Evolutionary conservation across 2,113 vertebrate species (phyloP), one percentile per base, ranked within the genome.

Genomic region (Falcunculus frontatus): DNA sequence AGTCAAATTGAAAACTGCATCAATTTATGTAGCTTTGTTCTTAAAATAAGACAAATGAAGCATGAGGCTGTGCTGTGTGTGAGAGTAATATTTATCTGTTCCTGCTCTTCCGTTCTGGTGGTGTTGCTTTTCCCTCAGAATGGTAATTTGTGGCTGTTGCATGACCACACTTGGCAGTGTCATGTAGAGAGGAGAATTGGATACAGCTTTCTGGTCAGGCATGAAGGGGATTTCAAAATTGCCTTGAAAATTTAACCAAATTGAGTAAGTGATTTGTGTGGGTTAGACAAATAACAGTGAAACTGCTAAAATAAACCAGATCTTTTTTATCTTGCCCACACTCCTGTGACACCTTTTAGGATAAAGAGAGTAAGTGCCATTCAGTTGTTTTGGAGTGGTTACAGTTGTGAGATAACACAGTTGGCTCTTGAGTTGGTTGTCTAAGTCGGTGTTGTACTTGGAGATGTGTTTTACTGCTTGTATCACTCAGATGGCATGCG

Each of bases 11-110:
- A 73, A 93, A 91, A 70, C 20, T 25, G 27, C n/a, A 91, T 87
- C 44, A 83, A 32, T 93, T 96, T 73, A 62, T 69, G 53, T 69
- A 57, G 37, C n/a, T 91, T 3, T 2, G 14, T 53, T 89, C 82
- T 90, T 91, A 84, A 94, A 90, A 60, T 53, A 86, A 92, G 76
- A 74, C n/a, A 84, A 74, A 68, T 69, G 59, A 84, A 75, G n/a
- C 25, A 18, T 44, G 55, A 57, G 35, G 19, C 62, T 4, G 9
- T 41, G 19, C 56, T 80, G 50, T 53, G 16, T 92, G 42, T 22
- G 2, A n/a, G 59, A 62, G 46, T 86, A 57, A 14, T 76, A 62
- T 80, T 89, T 94, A 32, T 67, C 33, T 78, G 39, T 42, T 74
- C 56, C 75, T 55, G 13, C 32, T 81, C 15, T 53, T 82, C 37